These are phyloP conservation scores for Tauraco hartlaubi DNA, from an alignment of 2,797 vertebrate genomes.

Conservation along the genomic window DNA sequence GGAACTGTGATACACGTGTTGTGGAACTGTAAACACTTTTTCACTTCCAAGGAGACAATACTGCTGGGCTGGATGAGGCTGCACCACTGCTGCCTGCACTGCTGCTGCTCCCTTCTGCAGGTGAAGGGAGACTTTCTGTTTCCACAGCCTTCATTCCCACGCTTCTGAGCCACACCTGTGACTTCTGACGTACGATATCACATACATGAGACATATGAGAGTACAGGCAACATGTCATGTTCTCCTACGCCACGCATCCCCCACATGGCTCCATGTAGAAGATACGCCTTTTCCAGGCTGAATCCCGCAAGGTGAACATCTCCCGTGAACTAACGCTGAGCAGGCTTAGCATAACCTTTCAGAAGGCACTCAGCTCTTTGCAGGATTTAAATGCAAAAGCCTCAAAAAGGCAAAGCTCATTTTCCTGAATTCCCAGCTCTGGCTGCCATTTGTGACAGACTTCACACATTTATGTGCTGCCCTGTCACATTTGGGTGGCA, in stretches of 20 bases:
- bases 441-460: constrained; percentile 72
- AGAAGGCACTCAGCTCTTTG: constrained; percentile 41
- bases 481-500: constrained; percentile 72
- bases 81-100: neutral
- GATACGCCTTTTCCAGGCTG: constrained; percentile 30
- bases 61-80: neutral
- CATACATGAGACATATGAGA: neutral
- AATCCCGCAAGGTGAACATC: constrained; percentile 13
- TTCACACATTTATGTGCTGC: constrained; percentile 73
- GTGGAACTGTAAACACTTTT: neutral
- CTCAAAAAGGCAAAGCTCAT: constrained; percentile 68
- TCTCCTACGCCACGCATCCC: neutral
- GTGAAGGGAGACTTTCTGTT: neutral
- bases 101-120: rapidly evolving
- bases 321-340: neutral
- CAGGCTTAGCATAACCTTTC: constrained; percentile 40
- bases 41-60: neutral
- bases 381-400: constrained; percentile 65
- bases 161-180: neutral
- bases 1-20: rapidly evolving
- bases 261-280: neutral
- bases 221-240: neutral
- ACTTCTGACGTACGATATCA: neutral
- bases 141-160: neutral
- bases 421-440: constrained; percentile 68